A percentile compares a stretch with the other conserved stretches of the same genome.
Evolutionary conservation across 2,113 vertebrate species (phyloP).

Genomic region (Pitta sordida): DNA sequence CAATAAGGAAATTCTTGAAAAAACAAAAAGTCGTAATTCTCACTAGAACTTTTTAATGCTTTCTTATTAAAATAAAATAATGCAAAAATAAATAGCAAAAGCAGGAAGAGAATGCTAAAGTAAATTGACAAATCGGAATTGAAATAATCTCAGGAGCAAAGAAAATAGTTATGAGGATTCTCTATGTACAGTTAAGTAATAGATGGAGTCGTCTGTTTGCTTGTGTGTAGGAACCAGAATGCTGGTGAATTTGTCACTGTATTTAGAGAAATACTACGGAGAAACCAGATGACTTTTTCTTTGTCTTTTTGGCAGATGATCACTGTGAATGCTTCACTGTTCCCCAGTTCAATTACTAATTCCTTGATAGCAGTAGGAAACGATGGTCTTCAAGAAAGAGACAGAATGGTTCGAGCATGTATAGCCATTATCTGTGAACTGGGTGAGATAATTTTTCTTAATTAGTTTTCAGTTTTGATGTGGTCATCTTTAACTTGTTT

Average conservation of each 20-base stretch:
- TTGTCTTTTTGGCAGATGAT: slow-evolving; percentile 85
- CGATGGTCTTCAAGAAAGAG: slow-evolving; percentile 95
- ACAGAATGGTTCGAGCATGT: slow-evolving; percentile 97
- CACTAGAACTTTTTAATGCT: background rate
- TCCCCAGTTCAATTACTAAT: slow-evolving; percentile 95
- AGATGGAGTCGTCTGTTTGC: background rate
- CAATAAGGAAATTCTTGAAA: background rate
- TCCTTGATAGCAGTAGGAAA: slow-evolving; percentile 97
- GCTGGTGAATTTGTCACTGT: background rate
- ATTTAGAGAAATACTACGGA: background rate
- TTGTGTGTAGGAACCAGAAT: background rate
- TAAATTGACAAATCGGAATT: background rate
- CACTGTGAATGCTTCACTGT: slow-evolving; percentile 96
- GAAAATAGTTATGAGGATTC: background rate
- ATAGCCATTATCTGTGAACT: slow-evolving; percentile 98
- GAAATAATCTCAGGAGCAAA: background rate
- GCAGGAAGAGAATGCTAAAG: background rate
- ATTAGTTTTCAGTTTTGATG: background rate
- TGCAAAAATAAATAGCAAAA: background rate
- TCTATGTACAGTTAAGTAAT: background rate
- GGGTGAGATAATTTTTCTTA: slow-evolving; percentile 72
- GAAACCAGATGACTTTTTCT: slow-evolving; percentile 3
- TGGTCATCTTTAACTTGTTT: background rate
- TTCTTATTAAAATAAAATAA: background rate
- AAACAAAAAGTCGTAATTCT: background rate